Evolutionary conservation across 2,113 vertebrate species (phyloP).

Genomic region (Cryptomyrus ogoouensis): DNA sequence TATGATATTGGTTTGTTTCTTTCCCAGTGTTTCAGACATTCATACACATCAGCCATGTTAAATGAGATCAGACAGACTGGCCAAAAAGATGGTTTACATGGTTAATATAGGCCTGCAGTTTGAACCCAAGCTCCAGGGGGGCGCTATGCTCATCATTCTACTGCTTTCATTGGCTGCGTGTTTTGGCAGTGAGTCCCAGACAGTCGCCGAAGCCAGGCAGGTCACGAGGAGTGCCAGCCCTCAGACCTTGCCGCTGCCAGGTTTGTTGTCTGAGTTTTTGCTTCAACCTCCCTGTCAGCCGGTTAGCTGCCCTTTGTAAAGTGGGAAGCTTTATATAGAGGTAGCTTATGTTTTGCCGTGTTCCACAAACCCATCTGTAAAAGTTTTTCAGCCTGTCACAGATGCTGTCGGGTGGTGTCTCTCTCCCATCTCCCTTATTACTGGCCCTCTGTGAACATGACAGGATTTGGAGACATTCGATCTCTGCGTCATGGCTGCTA

Average conservation of each 20-base stretch:
- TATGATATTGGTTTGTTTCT: constrained; percentile 27
- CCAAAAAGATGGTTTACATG: background rate
- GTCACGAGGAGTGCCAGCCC: background rate
- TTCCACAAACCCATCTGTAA: background rate
- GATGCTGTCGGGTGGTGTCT: background rate
- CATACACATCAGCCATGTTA: background rate
- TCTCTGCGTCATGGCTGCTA: background rate
- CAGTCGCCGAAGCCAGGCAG: background rate
- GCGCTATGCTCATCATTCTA: background rate
- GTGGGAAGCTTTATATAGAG: background rate
- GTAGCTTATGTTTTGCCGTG: background rate
- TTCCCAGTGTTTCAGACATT: background rate
- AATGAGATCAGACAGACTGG: background rate
- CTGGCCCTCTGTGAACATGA: background rate
- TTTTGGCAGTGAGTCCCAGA: background rate
- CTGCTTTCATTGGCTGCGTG: background rate
- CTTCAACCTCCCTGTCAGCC: background rate
- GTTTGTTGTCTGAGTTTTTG: background rate
- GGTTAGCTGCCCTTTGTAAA: background rate
- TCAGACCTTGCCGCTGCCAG: background rate
- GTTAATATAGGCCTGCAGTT: background rate
- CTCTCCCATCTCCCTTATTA: background rate
- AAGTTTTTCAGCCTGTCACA: background rate
- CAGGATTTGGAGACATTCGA: background rate
- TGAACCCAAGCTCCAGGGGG: background rate